These are phyloP conservation scores for Scomber colias DNA, from an alignment of 2,113 vertebrate genomes.

Conservation along the genomic window DNA sequence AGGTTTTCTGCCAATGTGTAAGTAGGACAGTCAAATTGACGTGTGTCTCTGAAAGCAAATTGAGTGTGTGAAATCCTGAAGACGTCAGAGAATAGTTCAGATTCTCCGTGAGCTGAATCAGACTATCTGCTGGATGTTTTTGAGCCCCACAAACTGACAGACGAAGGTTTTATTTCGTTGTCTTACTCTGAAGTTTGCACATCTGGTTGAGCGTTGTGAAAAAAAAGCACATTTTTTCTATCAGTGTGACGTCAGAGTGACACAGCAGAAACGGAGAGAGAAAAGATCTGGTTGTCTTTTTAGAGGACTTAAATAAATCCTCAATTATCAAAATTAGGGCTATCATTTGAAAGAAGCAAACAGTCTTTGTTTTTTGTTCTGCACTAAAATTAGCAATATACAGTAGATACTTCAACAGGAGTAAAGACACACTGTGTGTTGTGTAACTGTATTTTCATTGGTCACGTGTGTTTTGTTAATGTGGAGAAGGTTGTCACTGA, in stretches of 20 bases:
- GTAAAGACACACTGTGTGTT: not conserved
- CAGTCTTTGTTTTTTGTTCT: not conserved
- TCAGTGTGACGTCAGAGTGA: slow-evolving; percentile 12
- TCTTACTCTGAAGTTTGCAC: not conserved
- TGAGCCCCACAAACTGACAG: not conserved
- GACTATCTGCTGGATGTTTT: slow-evolving; percentile 18
- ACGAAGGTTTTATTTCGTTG: not conserved
- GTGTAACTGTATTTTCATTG: slow-evolving; percentile 25
- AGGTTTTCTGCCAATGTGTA: not conserved
- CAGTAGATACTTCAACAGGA: not conserved
- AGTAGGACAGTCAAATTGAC: slow-evolving; percentile 9
- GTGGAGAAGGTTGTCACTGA: not conserved
- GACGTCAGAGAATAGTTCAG: slow-evolving; percentile 14
- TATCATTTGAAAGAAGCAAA: not conserved
- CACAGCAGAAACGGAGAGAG: not conserved
- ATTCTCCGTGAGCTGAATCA: slow-evolving; percentile 38
- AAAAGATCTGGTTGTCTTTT: not conserved
- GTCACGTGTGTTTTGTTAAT: slow-evolving; percentile 3
- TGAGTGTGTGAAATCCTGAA: slow-evolving; percentile 40
- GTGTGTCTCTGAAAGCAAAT: slow-evolving; percentile 16
- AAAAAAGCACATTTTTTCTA: not conserved
- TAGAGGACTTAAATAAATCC: not conserved
- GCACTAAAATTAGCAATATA: not conserved
- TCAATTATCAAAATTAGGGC: not conserved
- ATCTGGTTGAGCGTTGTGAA: not conserved